Evolutionary conservation across 2,797 vertebrate species (phyloP).

Genomic region (Siniperca obscura): DNA sequence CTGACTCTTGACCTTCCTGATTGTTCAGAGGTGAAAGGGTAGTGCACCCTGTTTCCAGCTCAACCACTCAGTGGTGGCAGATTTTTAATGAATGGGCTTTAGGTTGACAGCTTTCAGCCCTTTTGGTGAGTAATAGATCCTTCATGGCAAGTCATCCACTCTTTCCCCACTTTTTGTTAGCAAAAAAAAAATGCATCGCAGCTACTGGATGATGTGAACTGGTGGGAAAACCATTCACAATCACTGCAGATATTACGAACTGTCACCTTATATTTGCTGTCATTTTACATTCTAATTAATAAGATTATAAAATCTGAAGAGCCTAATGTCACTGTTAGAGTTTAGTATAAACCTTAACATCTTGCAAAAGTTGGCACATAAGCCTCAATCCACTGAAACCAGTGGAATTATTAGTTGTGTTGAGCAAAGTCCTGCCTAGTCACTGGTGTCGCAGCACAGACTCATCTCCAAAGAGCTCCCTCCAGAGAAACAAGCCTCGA

Average conservation of each 20-base stretch:
- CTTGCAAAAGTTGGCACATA: not conserved
- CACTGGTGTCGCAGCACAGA: conserved; percentile 40
- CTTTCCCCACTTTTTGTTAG: conserved; percentile 29
- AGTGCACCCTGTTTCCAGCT: conserved; percentile 61
- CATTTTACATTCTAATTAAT: not conserved
- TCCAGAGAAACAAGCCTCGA: conserved; percentile 56
- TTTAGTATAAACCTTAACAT: not conserved
- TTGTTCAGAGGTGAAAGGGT: conserved; percentile 79
- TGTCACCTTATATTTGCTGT: not conserved
- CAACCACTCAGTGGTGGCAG: conserved; percentile 61
- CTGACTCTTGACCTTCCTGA: conserved; percentile 77
- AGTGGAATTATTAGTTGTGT: conserved; percentile 21
- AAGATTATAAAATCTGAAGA: not conserved
- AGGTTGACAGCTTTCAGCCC: conserved; percentile 53
- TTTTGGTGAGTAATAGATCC: conserved; percentile 60
- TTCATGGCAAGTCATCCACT: conserved; percentile 45
- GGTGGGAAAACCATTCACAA: not conserved
- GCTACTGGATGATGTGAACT: conserved; percentile 15
- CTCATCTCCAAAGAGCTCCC: conserved; percentile 32
- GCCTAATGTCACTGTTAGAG: not conserved
- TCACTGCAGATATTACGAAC: not conserved
- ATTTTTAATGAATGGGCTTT: conserved; percentile 74
- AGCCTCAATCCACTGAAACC: conserved; percentile 20
- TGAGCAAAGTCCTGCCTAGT: conserved; percentile 11
- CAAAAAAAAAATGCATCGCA: conserved; percentile 40